Base-by-base conservation (phyloP, 2,113 vertebrate genomes). In the Ceuthmochares aereus region DNA sequence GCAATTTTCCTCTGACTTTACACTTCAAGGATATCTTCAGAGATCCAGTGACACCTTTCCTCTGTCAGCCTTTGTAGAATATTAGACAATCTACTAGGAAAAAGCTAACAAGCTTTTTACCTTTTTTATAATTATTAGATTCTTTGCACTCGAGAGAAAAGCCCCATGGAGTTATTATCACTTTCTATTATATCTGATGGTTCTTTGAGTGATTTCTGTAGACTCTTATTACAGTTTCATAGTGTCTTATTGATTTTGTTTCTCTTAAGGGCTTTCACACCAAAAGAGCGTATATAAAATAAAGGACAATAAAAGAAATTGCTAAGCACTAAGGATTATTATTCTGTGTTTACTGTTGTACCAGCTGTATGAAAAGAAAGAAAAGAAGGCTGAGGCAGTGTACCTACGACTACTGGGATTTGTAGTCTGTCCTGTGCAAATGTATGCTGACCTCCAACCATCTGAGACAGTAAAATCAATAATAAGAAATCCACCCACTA, bases 161-260 rank as follows among this genome's bases (percentile, higher is more conserved):
- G n/a, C 56, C 58, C 73, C 21, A 5, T 60, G 76, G 90, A 90
- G 36, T 34, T 58, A 70, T 92, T 86, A 93, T 78, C 63, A 47
- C 56, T 96, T 92, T 83, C 79, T 90, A 64, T 95, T 84, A 32
- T 23, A 86, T 74, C 49, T 75, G 72, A 56, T 72, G 55, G 51
- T 68, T 86, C 79, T 90, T n/a, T 43, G 79, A 87, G 43, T 96
- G 88, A 62, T 90, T 96, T 94, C 80, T 92, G 73, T 62, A 60
- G 90, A 54, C 40, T 96, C 73, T 22, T 92, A 72, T 93, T 90
- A 92, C 52, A 68, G 51, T 87, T 97, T 96, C 86, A 64, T 42
- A 69, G 76, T 62, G 40, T 74, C 92, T 62, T 92, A 94, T 97
- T 90, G 90, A 93, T 94, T 96, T 93, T 81, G 27, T 86, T 96